phyloP scores from a whole-genome alignment of 2,797 vertebrate genomes.

The Aldrovandia affinis region DNA sequence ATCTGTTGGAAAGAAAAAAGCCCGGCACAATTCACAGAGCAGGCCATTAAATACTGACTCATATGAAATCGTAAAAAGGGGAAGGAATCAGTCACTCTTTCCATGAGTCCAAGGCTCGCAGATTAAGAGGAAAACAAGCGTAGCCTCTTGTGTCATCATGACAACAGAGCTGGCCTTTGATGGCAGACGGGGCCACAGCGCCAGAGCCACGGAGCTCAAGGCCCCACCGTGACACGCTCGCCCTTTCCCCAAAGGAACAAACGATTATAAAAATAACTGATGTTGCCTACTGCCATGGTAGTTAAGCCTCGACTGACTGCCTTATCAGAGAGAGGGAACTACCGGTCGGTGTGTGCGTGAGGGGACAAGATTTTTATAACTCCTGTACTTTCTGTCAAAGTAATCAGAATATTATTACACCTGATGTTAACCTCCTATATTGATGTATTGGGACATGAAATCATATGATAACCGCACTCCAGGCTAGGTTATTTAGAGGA shows the following conservation, averaged over 20 bases:
- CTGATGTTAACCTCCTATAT: not conserved
- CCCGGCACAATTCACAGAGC: not conserved
- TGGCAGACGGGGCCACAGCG: not conserved
- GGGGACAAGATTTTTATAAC: too few species aligned
- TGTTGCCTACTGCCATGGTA: conserved; percentile 11
- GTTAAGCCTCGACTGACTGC: conserved; percentile 5
- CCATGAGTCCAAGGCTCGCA: conserved; percentile 70
- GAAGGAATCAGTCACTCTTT: conserved; percentile 72
- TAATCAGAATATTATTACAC: too few species aligned
- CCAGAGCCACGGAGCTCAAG: conserved; percentile 10
- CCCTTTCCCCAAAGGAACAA: conserved; percentile 20
- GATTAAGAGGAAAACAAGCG: conserved; percentile 69
- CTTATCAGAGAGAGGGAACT: not conserved
- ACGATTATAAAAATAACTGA: conserved; percentile 7
- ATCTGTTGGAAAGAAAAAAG: not conserved
- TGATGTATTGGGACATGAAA: not conserved
- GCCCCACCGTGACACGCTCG: not conserved
- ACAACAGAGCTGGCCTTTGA: conserved; percentile 43
- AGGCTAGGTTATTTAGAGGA: not conserved
- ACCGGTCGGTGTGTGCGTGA: not conserved
- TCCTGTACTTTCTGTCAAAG: too few species aligned
- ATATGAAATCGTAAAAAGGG: conserved; percentile 50
- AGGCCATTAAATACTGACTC: conserved; percentile 52
- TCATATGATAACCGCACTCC: not conserved
- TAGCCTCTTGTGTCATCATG: conserved; percentile 64